Base-by-base conservation (phyloP, 2,888 invertebrate genomes). In the Pyrochroa serraticornis region DNA sequence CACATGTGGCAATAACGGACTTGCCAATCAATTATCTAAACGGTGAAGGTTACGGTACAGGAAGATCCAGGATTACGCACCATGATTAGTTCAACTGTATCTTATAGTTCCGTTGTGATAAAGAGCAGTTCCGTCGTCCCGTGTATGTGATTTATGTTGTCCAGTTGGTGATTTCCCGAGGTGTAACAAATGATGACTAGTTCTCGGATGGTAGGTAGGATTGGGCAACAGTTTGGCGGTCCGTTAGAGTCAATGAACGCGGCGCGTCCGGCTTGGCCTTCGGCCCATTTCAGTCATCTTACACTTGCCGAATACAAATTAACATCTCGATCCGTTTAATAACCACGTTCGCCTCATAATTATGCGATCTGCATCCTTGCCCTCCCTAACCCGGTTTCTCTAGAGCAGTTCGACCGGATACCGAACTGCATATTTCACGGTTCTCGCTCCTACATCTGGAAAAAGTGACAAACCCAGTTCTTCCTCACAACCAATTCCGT, bases 341-440 rank as follows among this genome's bases (percentile, higher is more conserved):
- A 55, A 56, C 54, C 57, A 53, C 41, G 51, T 54, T 64, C 62
- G 65, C 64, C 60, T 53, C 14, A 63, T 65, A 64, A 57, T 67
- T 66, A 65, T 60, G 60, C 63, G 58, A 64, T 62, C 58, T 65
- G 66, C 73, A 70, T 73, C 71, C 71, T 71, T 73, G 71, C 71
- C 69, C 70, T 70, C 66, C 69, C 66, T 75, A 73, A 73, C 73
- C 73, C 62, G 66, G 68, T 74, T 66, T 60, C 52, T 33, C 35
- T 35, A 51, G 50, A 47, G 39, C 32, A 45, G 13, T 37, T 39
- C 37, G 13, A 22, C 22, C 22, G 22, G 22, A 22, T 22, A 22
- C 22, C 22, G 22, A 22, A 5, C 22, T 44, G 49, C 42, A 14
- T 41, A 44, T 42, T 50, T 50, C 14, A 51, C 30, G 51, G 33